Evolutionary conservation across 2,113 vertebrate genomes (phyloP).

Genomic region (Cebus imitator): DNA sequence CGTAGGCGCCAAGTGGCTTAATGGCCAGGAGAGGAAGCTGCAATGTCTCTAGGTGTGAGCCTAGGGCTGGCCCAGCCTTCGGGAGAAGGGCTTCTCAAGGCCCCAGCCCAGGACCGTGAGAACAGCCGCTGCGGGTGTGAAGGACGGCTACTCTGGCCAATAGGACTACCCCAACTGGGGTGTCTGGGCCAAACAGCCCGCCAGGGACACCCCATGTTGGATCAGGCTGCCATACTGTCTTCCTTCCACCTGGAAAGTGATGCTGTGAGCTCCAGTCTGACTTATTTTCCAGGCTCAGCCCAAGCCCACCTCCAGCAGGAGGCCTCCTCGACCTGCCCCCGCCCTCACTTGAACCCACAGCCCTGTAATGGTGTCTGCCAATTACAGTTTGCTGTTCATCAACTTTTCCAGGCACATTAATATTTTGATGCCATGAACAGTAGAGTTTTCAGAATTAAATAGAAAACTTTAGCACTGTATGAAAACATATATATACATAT

Average conservation of each 20-base stretch:
- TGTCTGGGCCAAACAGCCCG: not conserved
- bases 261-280: too few species aligned
- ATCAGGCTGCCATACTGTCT: not conserved
- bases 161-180: not conserved
- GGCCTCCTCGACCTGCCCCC: not conserved
- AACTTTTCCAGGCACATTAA: not conserved
- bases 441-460: not conserved
- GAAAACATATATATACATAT: not conserved
- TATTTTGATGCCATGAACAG: not conserved
- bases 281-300: not conserved
- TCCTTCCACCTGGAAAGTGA: not conserved
- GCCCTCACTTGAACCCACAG: not conserved
- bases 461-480: not conserved
- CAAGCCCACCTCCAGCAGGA: not conserved
- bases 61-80: not conserved
- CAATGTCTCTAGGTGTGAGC: not conserved
- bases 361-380: not conserved
- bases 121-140: accelerated
- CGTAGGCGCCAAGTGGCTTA: not conserved
- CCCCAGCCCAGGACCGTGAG: not conserved
- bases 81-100: not conserved
- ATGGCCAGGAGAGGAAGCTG: not conserved
- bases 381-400: not conserved
- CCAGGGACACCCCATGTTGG: too few species aligned
- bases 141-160: not conserved